Base-by-base conservation (phyloP, 2,888 invertebrate genomes). In the Amiota communis region DNA sequence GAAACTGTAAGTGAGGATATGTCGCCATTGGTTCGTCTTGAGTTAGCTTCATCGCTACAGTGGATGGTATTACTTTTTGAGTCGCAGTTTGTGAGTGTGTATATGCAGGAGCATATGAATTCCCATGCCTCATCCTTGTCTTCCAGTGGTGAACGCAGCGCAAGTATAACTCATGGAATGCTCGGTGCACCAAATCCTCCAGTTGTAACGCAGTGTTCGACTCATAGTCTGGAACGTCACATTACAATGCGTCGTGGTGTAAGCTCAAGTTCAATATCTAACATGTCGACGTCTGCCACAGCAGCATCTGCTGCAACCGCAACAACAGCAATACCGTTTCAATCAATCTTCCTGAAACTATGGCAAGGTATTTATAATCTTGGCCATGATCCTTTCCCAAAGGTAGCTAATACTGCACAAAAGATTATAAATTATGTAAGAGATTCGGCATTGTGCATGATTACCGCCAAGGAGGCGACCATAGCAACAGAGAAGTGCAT, bases 31-130 rank as follows among this genome's bases (percentile, higher is more conserved):
- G 98, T 98, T 78, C 93, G 98, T 78, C 91, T 93, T 86, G 96
- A 98, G 91, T 91, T 98, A 74, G 94, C 96, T 0, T 95, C 96
- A 67, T 97, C 98, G 73, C 90, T 95, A 53, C 95, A 96, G 82
- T 96, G 96, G 93, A 93, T 96, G 90, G 93, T 97, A 0, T 89
- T 96, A 72, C 93, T 95, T 67, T 97, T 97, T 90, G 97, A 97
- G 90, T 95, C 95, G 80, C 94, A 95, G 72, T 98, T 98, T 89
- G 93, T 96, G 23, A 94, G 94, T 0, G 93, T 96, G 0, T 93
- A 93, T 77, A 91, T 94, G 59, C 93, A 94, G 86, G 94, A 92
- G 74, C 83, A 85, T 15, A 83, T 87, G 76, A 82, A 82, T 0
- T 80, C 81, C 8, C 76, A 86, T 72, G 78, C 80, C 11, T 65